Conservation (phyloP, 2,113 vertebrate species). For the Anarrhichthys ocellatus region DNA sequence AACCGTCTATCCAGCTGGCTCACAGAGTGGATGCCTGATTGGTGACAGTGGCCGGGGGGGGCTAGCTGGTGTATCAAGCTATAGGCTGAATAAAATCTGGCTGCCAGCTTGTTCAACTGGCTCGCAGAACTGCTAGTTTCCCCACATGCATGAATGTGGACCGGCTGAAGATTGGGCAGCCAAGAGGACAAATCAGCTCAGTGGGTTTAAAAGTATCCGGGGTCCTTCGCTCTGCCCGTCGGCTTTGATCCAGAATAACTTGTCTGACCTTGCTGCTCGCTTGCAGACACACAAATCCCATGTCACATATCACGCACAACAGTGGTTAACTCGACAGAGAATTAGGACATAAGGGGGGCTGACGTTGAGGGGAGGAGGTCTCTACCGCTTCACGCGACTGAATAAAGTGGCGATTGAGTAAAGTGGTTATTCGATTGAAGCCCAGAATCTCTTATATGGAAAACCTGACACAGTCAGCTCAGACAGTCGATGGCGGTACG, state of each 20-base stretch:
- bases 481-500: not conserved
- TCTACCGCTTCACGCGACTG: not conserved
- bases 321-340: conserved; percentile 43
- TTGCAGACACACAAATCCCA: conserved; percentile 64
- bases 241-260: conserved; percentile 49
- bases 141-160: conserved; percentile 11
- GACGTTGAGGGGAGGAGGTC: not conserved
- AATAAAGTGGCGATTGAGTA: not conserved
- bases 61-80: conserved; percentile 12
- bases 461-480: not conserved
- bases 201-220: conserved; percentile 29
- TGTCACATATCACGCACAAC: conserved; percentile 44
- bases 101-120: conserved; percentile 7
- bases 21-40: not conserved
- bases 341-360: conserved; percentile 41
- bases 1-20: not conserved
- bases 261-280: conserved; percentile 52
- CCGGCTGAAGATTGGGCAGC: not conserved
- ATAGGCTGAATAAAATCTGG: conserved; percentile 17
- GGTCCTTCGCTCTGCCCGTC: conserved; percentile 34
- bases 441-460: not conserved
- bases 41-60: not conserved
- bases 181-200: conserved; percentile 21
- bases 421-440: not conserved
- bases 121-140: conserved; percentile 9